Evolutionary conservation across 1,140 invertebrate genomes (phyloP).

Genomic region (Drosophila ananassae): DNA sequence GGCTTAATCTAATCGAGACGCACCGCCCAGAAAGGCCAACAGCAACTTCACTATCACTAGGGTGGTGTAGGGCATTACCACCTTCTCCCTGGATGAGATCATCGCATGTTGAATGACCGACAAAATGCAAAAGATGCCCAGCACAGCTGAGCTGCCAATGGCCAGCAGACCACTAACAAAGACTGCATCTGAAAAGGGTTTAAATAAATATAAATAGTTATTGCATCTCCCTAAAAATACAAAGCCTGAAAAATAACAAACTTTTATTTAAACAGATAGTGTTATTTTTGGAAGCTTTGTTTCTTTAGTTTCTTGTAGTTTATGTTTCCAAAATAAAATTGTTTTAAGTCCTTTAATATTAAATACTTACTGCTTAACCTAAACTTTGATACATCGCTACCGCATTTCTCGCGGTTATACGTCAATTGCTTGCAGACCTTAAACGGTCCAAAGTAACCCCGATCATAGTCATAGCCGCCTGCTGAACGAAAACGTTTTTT

Average conservation of each 20-base stretch:
- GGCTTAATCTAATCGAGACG: slow-evolving; percentile 81
- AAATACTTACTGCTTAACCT: slow-evolving; percentile 89
- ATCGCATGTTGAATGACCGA: slow-evolving; percentile 92
- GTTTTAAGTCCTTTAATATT: slow-evolving; percentile 79
- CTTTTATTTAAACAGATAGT: no score
- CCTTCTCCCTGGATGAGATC: slow-evolving; percentile 92
- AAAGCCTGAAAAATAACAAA: neutral
- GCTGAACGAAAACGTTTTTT: slow-evolving; percentile 46
- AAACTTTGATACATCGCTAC: slow-evolving; percentile 90
- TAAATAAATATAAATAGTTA: neutral
- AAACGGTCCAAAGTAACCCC: slow-evolving; percentile 94
- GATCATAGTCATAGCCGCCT: slow-evolving; percentile 85
- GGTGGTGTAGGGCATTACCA: slow-evolving; percentile 90
- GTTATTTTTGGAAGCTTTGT: no score
- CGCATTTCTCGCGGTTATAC: slow-evolving; percentile 92
- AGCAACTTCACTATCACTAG: slow-evolving; percentile 91
- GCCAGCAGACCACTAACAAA: slow-evolving; percentile 91
- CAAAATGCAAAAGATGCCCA: slow-evolving; percentile 90
- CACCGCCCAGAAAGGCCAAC: slow-evolving; percentile 90
- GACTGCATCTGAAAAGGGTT: slow-evolving; percentile 88
- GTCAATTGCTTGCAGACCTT: slow-evolving; percentile 91
- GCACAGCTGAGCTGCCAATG: slow-evolving; percentile 87
- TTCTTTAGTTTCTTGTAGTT: no score
- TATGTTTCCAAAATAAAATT: neutral
- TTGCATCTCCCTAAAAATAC: neutral